Evolutionary conservation across 1,140 invertebrate genomes (phyloP).

Genomic region (Zaprionus inermis): DNA sequence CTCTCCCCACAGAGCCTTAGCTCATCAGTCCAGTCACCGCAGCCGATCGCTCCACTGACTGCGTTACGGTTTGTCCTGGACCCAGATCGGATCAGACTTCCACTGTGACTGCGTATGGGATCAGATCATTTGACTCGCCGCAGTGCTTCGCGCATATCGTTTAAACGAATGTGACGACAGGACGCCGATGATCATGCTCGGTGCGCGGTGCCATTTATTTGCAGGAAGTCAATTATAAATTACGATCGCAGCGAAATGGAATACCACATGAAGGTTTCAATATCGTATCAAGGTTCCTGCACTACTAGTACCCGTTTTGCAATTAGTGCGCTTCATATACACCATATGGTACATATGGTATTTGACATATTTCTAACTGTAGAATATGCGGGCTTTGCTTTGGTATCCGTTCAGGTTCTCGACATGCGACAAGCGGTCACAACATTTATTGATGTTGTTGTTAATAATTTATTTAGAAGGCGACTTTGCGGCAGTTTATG

Average conservation of each 20-base stretch:
- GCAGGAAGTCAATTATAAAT: constrained; percentile 62
- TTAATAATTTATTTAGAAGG: constrained; percentile 72
- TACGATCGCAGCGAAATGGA: constrained; percentile 32
- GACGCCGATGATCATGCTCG: constrained; percentile 52
- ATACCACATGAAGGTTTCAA: constrained; percentile 4
- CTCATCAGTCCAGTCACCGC: background rate
- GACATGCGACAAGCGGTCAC: constrained; percentile 39
- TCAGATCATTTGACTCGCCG: constrained; percentile 46
- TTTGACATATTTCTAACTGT: background rate
- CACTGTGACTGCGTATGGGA: constrained; percentile 3
- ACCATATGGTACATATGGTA: background rate
- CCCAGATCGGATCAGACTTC: background rate
- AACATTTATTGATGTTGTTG: constrained; percentile 58
- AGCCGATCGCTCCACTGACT: background rate
- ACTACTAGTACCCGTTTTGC: background rate
- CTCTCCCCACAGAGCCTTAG: background rate
- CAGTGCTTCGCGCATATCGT: constrained; percentile 24
- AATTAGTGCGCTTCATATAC: background rate
- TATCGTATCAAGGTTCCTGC: background rate
- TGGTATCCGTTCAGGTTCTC: constrained; percentile 24
- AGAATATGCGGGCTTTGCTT: constrained; percentile 1
- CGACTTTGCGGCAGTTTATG: constrained; percentile 65
- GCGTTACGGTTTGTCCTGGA: constrained; percentile 2
- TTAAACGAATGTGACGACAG: constrained; percentile 76
- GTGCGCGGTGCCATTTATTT: constrained; percentile 53